A percentile compares a stretch with the other conserved stretches of the same genome.
These are phyloP conservation scores for Lasioglossum leucozonium DNA, from an alignment of 2,888 invertebrate genomes.

Conservation along the genomic window DNA sequence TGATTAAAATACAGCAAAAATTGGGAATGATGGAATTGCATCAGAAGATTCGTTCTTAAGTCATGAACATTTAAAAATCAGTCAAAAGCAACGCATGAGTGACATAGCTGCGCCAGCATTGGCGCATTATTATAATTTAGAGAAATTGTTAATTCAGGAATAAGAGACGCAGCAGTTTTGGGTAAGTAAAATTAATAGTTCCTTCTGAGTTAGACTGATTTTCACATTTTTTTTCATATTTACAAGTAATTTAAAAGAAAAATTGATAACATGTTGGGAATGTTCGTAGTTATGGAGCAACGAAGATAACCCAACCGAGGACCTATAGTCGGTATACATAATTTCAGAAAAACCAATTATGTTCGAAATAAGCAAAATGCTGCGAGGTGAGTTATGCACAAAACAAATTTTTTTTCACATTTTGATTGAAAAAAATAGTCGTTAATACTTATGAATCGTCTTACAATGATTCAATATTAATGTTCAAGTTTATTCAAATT, in stretches of 20 bases:
- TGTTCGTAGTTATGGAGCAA: not conserved
- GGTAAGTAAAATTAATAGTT: not conserved
- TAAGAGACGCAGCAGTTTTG: not conserved
- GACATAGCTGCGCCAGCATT: not conserved
- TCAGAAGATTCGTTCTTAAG: not conserved
- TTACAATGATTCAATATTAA: too few species aligned
- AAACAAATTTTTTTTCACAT: not conserved
- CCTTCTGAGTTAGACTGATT: too few species aligned
- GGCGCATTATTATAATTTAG: not conserved
- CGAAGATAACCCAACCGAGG: too few species aligned
- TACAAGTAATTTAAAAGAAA: not conserved
- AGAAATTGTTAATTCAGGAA: not conserved
- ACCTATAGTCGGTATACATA: too few species aligned
- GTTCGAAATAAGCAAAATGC: not conserved
- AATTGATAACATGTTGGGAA: not conserved
- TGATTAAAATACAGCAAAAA: not conserved
- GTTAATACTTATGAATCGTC: too few species aligned
- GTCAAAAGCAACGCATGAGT: not conserved
- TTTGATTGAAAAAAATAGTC: too few species aligned
- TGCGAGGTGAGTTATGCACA: not conserved
- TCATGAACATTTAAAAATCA: not conserved
- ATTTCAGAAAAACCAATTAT: not conserved
- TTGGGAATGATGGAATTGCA: not conserved
- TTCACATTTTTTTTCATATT: not conserved
- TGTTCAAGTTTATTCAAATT: too few species aligned